A percentile compares a stretch with the other conserved stretches of the same genome.
Evolutionary conservation across 2,797 vertebrate genomes (phyloP).

Genomic region (Ctenopoma kingsleyae): DNA sequence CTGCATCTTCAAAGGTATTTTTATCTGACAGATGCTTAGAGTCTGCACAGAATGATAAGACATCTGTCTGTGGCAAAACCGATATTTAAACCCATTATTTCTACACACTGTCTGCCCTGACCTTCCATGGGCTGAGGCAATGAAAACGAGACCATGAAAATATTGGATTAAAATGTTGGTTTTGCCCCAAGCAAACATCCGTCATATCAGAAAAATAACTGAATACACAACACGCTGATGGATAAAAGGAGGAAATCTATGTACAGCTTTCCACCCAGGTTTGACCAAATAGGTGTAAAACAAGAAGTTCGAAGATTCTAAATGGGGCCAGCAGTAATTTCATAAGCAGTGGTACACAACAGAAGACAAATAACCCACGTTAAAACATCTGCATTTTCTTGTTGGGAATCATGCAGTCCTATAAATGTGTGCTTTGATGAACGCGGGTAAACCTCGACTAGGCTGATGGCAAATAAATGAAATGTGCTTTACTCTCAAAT

Average conservation of each 20-base stretch:
- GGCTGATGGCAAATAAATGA: background rate
- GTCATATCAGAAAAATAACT: conserved; percentile 13
- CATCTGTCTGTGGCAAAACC: background rate
- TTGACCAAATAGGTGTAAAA: background rate
- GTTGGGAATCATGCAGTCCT: background rate
- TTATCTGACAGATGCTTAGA: background rate
- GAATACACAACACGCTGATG: background rate
- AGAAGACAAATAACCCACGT: too few species aligned
- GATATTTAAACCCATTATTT: conserved; percentile 16
- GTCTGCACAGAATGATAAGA: background rate
- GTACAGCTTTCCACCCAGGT: background rate
- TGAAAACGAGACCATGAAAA: background rate
- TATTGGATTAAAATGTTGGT: conserved; percentile 14
- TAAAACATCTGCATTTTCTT: background rate
- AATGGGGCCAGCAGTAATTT: too few species aligned
- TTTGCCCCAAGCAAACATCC: conserved; percentile 4
- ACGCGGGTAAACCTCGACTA: background rate
- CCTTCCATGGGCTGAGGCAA: background rate
- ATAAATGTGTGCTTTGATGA: background rate
- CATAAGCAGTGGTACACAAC: too few species aligned
- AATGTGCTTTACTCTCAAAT: conserved; percentile 1
- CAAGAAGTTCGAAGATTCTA: background rate
- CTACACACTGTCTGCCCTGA: background rate
- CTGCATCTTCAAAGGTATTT: background rate
- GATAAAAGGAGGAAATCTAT: background rate